phyloP scores from a whole-genome alignment of 2,888 invertebrate species.

The Syritta pipiens region DNA sequence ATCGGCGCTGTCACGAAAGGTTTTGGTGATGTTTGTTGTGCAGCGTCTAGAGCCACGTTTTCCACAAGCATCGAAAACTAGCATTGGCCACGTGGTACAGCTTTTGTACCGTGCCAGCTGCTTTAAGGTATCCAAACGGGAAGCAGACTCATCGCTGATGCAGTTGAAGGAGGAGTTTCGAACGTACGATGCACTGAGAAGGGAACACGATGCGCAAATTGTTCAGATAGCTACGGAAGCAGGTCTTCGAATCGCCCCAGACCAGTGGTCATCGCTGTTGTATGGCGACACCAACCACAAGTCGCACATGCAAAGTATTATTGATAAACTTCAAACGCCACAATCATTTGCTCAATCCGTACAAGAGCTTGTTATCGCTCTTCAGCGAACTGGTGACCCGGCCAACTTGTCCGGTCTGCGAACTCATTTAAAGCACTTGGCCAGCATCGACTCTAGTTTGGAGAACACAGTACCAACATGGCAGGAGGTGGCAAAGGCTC shows the following conservation, averaged over 20 bases:
- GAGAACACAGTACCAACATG: constrained; percentile 84
- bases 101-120: constrained; percentile 98
- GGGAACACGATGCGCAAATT: constrained; percentile 99
- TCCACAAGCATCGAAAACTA: constrained; percentile 98
- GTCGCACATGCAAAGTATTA: constrained; percentile 97
- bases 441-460: constrained; percentile 91
- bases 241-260: constrained; percentile 96
- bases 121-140: constrained; percentile 98
- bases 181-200: constrained; percentile 93
- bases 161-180: constrained; percentile 98
- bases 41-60: constrained; percentile 97
- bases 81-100: constrained; percentile 99
- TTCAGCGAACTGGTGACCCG: constrained; percentile 93
- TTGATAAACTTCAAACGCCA: constrained; percentile 95
- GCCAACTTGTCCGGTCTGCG: constrained; percentile 88
- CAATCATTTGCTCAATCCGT: constrained; percentile 95
- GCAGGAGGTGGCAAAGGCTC: constrained; percentile 84
- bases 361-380: constrained; percentile 92
- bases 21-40: constrained; percentile 98
- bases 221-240: constrained; percentile 99
- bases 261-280: constrained; percentile 97
- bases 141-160: constrained; percentile 98
- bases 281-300: constrained; percentile 98
- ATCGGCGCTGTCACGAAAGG: constrained; percentile 94
- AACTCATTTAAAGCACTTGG: constrained; percentile 89